phyloP scores from a whole-genome alignment of 2,797 vertebrate genomes.

The Saguinus oedipus region DNA sequence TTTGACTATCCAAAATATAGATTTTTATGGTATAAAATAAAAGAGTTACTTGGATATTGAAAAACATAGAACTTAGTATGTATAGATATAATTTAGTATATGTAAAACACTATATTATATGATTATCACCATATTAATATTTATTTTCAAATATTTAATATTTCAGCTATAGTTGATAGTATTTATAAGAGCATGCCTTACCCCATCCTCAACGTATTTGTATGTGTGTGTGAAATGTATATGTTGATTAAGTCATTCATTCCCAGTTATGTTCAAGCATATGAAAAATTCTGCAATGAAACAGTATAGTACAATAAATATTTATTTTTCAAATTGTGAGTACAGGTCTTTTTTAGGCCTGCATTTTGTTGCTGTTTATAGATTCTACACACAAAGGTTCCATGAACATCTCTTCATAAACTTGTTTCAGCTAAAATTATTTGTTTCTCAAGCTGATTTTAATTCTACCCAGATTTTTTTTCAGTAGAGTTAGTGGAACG shows the following conservation, averaged over 20 bases:
- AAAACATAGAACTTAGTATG: slow-evolving; percentile 15
- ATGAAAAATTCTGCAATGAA: background rate
- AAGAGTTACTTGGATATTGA: slow-evolving; percentile 44
- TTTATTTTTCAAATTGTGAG: background rate
- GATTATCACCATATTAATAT: background rate
- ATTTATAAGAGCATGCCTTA: background rate
- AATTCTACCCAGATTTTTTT: background rate
- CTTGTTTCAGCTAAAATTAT: background rate
- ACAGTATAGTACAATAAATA: background rate
- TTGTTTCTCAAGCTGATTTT: background rate
- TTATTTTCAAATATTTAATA: background rate
- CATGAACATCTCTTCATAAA: background rate
- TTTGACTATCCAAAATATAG: background rate
- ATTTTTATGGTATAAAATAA: slow-evolving; percentile 53
- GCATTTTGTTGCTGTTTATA: background rate
- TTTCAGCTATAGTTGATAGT: background rate
- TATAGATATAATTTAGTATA: background rate
- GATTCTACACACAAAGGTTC: background rate
- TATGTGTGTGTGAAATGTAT: background rate
- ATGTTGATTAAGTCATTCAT: background rate
- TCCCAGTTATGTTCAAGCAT: background rate
- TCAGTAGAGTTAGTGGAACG: background rate
- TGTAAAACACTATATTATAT: background rate
- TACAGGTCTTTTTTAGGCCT: background rate
- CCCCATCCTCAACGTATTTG: background rate